Conservation (phyloP, 2,797 vertebrate species). For the Scyliorhinus canicula region DNA sequence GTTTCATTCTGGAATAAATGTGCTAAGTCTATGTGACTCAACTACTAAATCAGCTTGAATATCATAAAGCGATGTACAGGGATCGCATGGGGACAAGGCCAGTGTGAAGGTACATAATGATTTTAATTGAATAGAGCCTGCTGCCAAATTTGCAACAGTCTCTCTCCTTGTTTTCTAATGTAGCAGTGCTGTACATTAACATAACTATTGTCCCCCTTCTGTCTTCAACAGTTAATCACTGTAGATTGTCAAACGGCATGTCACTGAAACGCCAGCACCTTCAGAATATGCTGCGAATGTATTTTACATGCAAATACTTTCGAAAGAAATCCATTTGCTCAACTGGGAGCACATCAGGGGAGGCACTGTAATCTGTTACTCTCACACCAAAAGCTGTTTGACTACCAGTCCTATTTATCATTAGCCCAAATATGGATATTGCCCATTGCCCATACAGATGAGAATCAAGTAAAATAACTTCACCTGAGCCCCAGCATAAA, state of each 20-base stretch:
- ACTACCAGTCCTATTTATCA: background rate
- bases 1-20: background rate
- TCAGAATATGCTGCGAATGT: background rate
- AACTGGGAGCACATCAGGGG: background rate
- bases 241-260: background rate
- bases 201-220: background rate
- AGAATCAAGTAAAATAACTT: background rate
- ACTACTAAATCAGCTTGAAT: background rate
- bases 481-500: background rate
- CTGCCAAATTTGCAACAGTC: background rate
- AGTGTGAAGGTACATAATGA: background rate
- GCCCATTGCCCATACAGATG: background rate
- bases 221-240: background rate
- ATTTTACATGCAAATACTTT: background rate
- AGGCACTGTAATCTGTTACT: background rate
- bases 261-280: background rate
- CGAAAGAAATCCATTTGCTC: background rate
- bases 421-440: background rate
- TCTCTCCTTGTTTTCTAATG: background rate
- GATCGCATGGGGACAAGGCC: background rate
- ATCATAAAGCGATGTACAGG: background rate
- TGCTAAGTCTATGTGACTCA: background rate
- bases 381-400: background rate
- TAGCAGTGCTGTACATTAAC: background rate
- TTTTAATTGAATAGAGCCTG: background rate